Percentiles rank a stretch among this genome's conserved stretches.
Conservation (phyloP, 2,888 invertebrate genomes). For the Apamea anceps region DNA sequence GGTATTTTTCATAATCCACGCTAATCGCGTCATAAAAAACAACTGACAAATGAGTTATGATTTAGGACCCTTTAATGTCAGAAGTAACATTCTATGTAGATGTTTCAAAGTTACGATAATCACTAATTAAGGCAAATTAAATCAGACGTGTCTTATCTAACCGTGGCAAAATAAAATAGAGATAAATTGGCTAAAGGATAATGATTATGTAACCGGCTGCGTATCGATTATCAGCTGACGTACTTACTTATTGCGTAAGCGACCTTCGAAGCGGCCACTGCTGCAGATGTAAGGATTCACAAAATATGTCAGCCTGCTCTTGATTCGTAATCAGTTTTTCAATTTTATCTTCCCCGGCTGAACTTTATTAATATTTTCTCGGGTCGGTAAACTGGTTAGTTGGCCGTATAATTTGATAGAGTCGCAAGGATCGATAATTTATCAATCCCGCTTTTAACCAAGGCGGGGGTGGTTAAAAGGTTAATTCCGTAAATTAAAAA, state of each 20-base stretch:
- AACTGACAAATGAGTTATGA: conserved; percentile 55
- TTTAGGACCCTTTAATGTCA: conserved; percentile 33
- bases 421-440: conserved; percentile 15
- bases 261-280: conserved; percentile 72
- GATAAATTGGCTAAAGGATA: conserved; percentile 69
- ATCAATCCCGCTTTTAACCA: conserved; percentile 1
- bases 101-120: conserved; percentile 35
- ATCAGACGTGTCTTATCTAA: conserved; percentile 37
- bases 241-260: conserved; percentile 78
- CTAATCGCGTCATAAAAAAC: conserved; percentile 51
- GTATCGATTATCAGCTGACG: conserved; percentile 78
- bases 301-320: conserved; percentile 67
- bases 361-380: conserved; percentile 22
- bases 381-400: conserved; percentile 18
- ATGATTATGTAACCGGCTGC: conserved; percentile 75
- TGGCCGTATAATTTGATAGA: conserved; percentile 20
- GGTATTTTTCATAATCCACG: conserved; percentile 47
- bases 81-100: conserved; percentile 31
- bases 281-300: conserved; percentile 85
- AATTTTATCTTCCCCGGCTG: conserved; percentile 11
- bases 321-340: conserved; percentile 26
- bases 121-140: conserved; percentile 54
- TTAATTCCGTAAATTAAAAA: neutral
- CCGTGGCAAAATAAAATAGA: conserved; percentile 51
- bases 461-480: neutral